Evolutionary conservation across 2,797 vertebrate species (phyloP).

Genomic region (Acridotheres tristis): DNA sequence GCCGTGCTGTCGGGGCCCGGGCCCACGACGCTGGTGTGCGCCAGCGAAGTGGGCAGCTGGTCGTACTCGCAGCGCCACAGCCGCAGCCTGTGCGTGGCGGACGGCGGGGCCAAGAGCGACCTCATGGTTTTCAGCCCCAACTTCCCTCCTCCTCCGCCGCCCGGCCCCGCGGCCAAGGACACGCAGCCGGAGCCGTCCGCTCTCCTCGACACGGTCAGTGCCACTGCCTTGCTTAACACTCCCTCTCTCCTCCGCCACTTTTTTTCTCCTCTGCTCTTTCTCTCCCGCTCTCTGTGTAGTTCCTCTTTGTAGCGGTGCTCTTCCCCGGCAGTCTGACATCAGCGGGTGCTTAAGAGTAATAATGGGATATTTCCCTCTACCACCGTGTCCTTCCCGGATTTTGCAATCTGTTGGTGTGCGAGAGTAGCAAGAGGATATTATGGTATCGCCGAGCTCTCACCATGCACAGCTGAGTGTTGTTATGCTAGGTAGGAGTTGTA

Average conservation of each 20-base stretch:
- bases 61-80: slow-evolving; percentile 57
- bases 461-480: background rate
- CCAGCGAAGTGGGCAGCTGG: slow-evolving; percentile 72
- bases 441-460: too few relatives aligned
- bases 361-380: rapidly evolving
- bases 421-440: too few relatives aligned
- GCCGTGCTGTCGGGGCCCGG: background rate
- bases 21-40: slow-evolving; percentile 39
- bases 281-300: rapidly evolving
- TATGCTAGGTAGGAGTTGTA: rapidly evolving
- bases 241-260: too few relatives aligned
- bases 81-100: slow-evolving; percentile 62
- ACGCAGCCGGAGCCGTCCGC: background rate
- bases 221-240: background rate
- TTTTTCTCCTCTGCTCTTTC: too few relatives aligned
- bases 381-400: rapidly evolving
- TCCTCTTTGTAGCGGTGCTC: rapidly evolving
- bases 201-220: background rate
- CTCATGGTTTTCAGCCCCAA: slow-evolving; percentile 68
- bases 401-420: background rate
- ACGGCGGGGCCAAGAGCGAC: slow-evolving; percentile 57
- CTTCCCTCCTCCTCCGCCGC: background rate
- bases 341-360: rapidly evolving
- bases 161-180: background rate
- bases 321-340: rapidly evolving